Evolutionary conservation across 2,113 vertebrate genomes (phyloP), one percentile per base, ranked within the genome.

Genomic region (Anthoscopus minutus): DNA sequence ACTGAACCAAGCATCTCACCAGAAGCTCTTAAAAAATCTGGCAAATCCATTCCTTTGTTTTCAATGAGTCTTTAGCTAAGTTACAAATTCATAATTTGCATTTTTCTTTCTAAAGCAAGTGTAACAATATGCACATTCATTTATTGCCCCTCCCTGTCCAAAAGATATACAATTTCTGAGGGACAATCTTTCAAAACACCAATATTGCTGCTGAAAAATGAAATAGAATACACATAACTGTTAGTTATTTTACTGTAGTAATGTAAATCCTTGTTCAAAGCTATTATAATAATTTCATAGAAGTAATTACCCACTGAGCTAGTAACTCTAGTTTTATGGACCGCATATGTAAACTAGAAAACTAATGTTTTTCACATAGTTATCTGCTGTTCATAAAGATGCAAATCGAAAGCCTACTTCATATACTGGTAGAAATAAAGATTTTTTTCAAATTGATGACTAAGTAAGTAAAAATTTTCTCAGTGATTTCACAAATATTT

Each of bases 251-350:
- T 94, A 54, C 81, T 22, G 15, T 6, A 72, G 89, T 66, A 91
- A 91, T 94, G 91, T 91, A 96, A 97, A 94, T 95, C 84, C 84
- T 95, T 82, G 87, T 91, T 89, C 84, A 89, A 94, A 92, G 61
- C 53, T 95, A 92, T 97, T 96, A 94, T 82, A 91, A 95, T 94
- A 94, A 94, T 94, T 95, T 96, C 86, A 87, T 94, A 82, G 87
- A 92, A 96, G 90, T 89, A 95, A 95, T 91, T 92, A 94, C 84
- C 81, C 30, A n/a, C 81, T 31, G 81, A 93, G 94, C 89, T 94
- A 91, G 57, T 96, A 96, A 97, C 53, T 95, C 95, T 92, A 92
- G 61, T 96, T 97, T 97, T 96, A 97, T 94, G 87, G 95, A 92
- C 87, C 87, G 77, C 64, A 76, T 93, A 95, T 72, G 81, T 88